phyloP scores from a whole-genome alignment of 2,113 vertebrate species.

The Noctilio leporinus region DNA sequence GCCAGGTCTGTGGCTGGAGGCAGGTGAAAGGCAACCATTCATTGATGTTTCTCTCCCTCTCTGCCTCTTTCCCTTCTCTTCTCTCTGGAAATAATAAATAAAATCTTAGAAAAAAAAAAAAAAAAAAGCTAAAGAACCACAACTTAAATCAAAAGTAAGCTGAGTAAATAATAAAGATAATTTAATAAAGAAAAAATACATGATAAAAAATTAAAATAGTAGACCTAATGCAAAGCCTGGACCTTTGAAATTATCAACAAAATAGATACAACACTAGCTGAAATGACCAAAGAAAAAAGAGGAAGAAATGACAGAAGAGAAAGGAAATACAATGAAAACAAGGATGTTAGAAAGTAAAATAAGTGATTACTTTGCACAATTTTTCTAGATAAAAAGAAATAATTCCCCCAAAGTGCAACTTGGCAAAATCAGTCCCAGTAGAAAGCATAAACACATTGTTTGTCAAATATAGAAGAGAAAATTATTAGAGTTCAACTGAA shows the following conservation, averaged over 20 bases:
- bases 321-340: not conserved
- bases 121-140: not conserved
- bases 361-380: not conserved
- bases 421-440: not conserved
- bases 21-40: too few relatives aligned
- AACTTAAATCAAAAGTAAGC: not conserved
- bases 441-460: not conserved
- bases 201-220: not conserved
- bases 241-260: not conserved
- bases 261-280: not conserved
- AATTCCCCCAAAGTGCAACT: not conserved
- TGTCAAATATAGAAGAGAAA: not conserved
- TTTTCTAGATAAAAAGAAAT: not conserved
- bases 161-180: not conserved
- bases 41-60: too few relatives aligned
- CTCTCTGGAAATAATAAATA: too few relatives aligned
- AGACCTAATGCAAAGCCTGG: not conserved
- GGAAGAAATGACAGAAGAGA: not conserved
- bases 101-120: too few relatives aligned
- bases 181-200: not conserved
- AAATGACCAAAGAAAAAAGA: not conserved
- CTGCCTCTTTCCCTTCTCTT: too few relatives aligned
- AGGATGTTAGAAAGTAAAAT: not conserved
- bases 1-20: too few relatives aligned
- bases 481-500: not conserved